A percentile compares a stretch with the other conserved stretches of the same genome.
Conservation (phyloP, 2,113 vertebrate genomes). For the Arothron firmamentum region DNA sequence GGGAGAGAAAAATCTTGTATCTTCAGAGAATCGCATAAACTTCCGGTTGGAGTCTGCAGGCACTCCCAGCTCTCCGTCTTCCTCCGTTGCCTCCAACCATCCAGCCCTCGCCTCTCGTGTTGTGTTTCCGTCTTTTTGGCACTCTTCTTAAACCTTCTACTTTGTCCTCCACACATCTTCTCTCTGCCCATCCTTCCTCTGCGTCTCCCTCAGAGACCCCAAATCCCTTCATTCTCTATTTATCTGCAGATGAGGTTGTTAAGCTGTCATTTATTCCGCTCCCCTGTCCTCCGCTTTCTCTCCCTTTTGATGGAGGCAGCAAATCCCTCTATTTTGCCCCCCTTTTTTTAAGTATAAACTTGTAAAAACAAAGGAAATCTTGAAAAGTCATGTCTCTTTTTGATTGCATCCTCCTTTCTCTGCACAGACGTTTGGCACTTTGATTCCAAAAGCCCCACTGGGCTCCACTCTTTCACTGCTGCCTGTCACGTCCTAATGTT, state of each 20-base stretch:
- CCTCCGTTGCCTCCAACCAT: slow-evolving; percentile 4
- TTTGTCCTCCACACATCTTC: slow-evolving; percentile 22
- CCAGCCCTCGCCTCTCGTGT: slow-evolving; percentile 27
- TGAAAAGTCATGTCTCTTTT: neutral
- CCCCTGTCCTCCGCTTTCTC: neutral
- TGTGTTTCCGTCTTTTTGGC: slow-evolving; percentile 20
- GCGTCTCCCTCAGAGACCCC: slow-evolving; percentile 2
- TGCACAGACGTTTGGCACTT: no score
- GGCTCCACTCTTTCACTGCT: no score
- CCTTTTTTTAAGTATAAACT: slow-evolving; percentile 13
- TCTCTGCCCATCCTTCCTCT: neutral
- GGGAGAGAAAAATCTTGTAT: slow-evolving; percentile 15
- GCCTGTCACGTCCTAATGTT: no score
- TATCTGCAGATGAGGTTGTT: slow-evolving; percentile 8
- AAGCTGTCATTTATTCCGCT: slow-evolving; percentile 12
- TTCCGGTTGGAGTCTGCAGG: slow-evolving; percentile 10
- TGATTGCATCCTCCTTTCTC: no score
- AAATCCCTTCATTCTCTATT: slow-evolving; percentile 26
- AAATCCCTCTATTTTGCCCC: slow-evolving; percentile 19
- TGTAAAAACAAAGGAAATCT: slow-evolving; percentile 5
- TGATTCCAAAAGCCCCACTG: no score
- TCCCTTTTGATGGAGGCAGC: neutral
- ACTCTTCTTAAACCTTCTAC: slow-evolving; percentile 15
- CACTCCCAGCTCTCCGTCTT: slow-evolving; percentile 9
- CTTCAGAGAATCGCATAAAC: slow-evolving; percentile 29